A percentile compares a stretch with the other conserved stretches of the same genome.
Evolutionary conservation across 1,140 invertebrate species (phyloP).

Genomic region (Saccostrea echinata): DNA sequence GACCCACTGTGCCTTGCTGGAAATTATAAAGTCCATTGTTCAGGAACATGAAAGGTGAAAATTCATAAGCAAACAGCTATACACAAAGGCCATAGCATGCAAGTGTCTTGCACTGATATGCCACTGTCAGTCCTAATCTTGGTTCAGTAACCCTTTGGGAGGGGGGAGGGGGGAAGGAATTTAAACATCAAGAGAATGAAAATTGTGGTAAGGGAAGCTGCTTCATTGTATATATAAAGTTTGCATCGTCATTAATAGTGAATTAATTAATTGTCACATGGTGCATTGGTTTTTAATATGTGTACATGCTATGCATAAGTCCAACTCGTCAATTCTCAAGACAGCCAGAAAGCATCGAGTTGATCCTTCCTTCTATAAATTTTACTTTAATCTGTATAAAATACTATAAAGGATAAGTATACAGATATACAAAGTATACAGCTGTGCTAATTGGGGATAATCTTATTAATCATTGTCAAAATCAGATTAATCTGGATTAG

Average conservation of each 20-base stretch:
- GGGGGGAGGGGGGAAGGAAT: too few relatives aligned
- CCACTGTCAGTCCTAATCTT: not conserved
- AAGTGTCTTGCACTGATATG: not conserved
- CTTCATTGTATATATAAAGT: not conserved
- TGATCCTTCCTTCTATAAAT: not conserved
- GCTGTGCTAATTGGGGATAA: slow-evolving; percentile 31
- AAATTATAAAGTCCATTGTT: not conserved
- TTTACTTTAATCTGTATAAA: not conserved
- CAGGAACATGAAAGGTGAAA: not conserved
- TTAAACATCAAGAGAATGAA: not conserved
- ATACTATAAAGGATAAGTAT: slow-evolving; percentile 17
- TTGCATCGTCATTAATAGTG: not conserved
- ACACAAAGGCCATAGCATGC: not conserved
- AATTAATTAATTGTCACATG: not conserved
- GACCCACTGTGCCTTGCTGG: not conserved
- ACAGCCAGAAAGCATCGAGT: not conserved
- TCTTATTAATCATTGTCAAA: slow-evolving; percentile 30
- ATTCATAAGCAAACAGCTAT: not conserved
- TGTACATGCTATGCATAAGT: not conserved
- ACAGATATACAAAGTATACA: slow-evolving; percentile 16
- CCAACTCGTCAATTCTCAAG: not conserved
- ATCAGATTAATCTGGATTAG: slow-evolving; percentile 19
- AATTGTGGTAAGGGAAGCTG: not conserved
- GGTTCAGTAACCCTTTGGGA: too few relatives aligned
- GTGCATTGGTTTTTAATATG: too few relatives aligned